phyloP scores from a whole-genome alignment of 1,140 invertebrate genomes.

The Bombyx mandarina region DNA sequence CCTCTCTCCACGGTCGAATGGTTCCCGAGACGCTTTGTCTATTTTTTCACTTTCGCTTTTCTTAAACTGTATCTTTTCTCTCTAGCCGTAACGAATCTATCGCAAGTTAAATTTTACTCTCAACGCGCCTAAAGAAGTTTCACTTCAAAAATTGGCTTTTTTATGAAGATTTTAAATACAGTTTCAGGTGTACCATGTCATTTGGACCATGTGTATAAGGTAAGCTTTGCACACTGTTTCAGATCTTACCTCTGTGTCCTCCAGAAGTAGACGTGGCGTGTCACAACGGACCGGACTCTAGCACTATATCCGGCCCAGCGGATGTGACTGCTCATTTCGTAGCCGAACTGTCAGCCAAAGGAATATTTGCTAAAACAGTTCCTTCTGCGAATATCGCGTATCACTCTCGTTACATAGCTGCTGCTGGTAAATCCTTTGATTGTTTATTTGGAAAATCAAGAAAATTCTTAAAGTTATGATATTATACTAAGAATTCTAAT shows the following conservation, averaged over 20 bases:
- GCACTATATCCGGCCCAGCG: neutral
- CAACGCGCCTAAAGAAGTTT: too few relatives aligned
- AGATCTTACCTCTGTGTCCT: too few relatives aligned
- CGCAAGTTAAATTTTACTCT: too few relatives aligned
- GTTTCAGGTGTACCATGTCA: neutral
- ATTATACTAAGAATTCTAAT: neutral
- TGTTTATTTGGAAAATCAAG: too few relatives aligned
- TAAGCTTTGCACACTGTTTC: neutral
- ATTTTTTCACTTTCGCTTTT: too few relatives aligned
- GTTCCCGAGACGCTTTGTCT: too few relatives aligned
- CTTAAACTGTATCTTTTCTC: too few relatives aligned
- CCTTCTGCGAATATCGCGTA: slow-evolving; percentile 77
- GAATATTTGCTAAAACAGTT: neutral
- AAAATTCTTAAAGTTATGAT: neutral
- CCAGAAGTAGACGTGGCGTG: too few relatives aligned
- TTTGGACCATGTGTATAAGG: neutral
- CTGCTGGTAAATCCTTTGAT: slow-evolving; percentile 28
- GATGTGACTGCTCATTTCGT: neutral
- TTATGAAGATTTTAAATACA: slow-evolving; percentile 14
- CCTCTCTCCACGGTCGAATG: too few relatives aligned
- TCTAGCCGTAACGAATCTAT: too few relatives aligned
- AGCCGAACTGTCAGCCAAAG: neutral
- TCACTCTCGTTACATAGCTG: slow-evolving; percentile 79
- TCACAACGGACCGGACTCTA: neutral
- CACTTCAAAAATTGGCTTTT: slow-evolving; percentile 76